These are phyloP conservation scores for Drosophila gaucha DNA, from an alignment of 2,888 invertebrate species.

Conservation along the genomic window DNA sequence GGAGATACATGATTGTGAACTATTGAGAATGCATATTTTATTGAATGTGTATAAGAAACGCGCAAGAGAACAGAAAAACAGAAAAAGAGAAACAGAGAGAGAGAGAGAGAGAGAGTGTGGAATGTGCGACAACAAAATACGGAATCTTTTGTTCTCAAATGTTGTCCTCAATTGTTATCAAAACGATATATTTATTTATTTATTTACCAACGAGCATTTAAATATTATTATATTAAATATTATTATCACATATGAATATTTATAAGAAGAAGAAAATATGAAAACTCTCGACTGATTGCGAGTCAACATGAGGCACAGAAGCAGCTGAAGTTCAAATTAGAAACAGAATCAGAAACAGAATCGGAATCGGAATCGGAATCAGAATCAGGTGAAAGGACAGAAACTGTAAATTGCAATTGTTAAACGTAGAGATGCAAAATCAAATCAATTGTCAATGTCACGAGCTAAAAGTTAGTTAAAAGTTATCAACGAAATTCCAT, in stretches of 20 bases:
- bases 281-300: conserved; percentile 30
- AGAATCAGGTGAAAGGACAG: conserved; percentile 55
- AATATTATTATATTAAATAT: conserved; percentile 51
- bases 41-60: conserved; percentile 66
- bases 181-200: conserved; percentile 69
- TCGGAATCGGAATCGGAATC: conserved; percentile 15
- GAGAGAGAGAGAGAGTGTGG: conserved; percentile 10
- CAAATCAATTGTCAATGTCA: conserved; percentile 27
- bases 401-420: conserved; percentile 45
- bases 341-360: conserved; percentile 9
- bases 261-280: conserved; percentile 23
- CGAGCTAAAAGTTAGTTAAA: conserved; percentile 16
- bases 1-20: conserved; percentile 56
- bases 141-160: conserved; percentile 77
- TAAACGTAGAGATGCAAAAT: conserved; percentile 30
- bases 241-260: conserved; percentile 35
- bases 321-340: conserved; percentile 67
- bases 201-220: conserved; percentile 66
- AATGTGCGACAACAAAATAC: conserved; percentile 68
- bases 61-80: neutral
- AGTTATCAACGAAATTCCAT: conserved; percentile 21
- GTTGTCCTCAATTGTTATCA: conserved; percentile 74
- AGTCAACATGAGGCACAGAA: conserved; percentile 38
- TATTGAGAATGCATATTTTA: conserved; percentile 71
- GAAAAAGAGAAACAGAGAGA: neutral